These are phyloP conservation scores for Paracentrotus lividus DNA, from an alignment of 53 echinoderm and acorn worm species.

Conservation along the genomic window DNA sequence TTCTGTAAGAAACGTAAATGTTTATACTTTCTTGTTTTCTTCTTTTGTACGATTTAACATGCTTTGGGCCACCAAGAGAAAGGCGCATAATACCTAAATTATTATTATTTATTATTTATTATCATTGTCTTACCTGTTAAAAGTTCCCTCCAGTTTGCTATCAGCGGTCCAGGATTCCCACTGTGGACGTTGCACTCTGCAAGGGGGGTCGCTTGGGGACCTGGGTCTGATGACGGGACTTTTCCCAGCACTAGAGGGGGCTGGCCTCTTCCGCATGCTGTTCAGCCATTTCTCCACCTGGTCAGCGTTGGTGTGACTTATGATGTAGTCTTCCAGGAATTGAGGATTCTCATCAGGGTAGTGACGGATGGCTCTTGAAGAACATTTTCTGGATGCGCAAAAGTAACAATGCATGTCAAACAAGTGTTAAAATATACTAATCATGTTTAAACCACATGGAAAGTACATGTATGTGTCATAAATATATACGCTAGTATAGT, in stretches of 20 bases:
- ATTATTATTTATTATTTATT: too few relatives aligned
- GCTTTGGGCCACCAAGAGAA: too few relatives aligned
- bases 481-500: too few relatives aligned
- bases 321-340: constrained; percentile 95
- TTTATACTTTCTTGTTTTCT: too few relatives aligned
- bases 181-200: not conserved
- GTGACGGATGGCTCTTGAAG: constrained; percentile 88
- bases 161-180: not conserved
- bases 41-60: too few relatives aligned
- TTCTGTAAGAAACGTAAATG: too few relatives aligned
- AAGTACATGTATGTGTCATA: too few relatives aligned
- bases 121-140: constrained; percentile 48
- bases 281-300: constrained; percentile 90
- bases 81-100: too few relatives aligned
- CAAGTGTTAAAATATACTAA: too few relatives aligned
- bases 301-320: constrained; percentile 80
- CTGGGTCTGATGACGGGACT: constrained; percentile 57
- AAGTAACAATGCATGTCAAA: not conserved
- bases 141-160: constrained; percentile 7
- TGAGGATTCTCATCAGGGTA: constrained; percentile 90
- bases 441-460: too few relatives aligned
- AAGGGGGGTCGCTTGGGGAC: not conserved
- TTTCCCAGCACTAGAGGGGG: not conserved
- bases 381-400: constrained; percentile 78
- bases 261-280: constrained; percentile 65